Conservation (phyloP, 2,888 invertebrate species). For the Atrina japonica region DNA sequence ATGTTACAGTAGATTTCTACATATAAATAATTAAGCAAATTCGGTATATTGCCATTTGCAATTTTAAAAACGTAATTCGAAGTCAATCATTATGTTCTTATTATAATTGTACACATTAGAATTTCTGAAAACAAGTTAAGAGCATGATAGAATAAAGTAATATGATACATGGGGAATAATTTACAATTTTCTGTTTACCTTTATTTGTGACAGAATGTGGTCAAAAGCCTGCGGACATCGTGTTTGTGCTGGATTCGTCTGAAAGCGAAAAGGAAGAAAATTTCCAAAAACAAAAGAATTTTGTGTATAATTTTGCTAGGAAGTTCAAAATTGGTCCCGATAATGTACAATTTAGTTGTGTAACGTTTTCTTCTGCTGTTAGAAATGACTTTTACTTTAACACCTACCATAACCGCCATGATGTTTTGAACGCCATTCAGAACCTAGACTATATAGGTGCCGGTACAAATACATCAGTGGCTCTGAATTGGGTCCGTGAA, state of each 20-base stretch:
- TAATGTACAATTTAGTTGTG: constrained; percentile 54
- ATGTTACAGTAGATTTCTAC: too few relatives aligned
- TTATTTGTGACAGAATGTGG: constrained; percentile 56
- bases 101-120: too few relatives aligned
- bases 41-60: too few relatives aligned
- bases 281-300: constrained; percentile 54
- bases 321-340: constrained; percentile 50
- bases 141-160: too few relatives aligned
- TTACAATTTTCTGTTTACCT: constrained; percentile 18
- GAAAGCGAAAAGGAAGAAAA: constrained; percentile 58
- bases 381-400: constrained; percentile 55
- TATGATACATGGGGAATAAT: not conserved
- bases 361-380: constrained; percentile 51
- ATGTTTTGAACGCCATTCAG: constrained; percentile 53
- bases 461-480: constrained; percentile 59
- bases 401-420: constrained; percentile 43
- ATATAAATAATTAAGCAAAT: too few relatives aligned
- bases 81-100: too few relatives aligned
- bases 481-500: constrained; percentile 48
- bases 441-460: constrained; percentile 51
- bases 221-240: constrained; percentile 56
- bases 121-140: too few relatives aligned
- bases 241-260: constrained; percentile 57
- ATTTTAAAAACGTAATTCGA: too few relatives aligned
- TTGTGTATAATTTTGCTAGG: constrained; percentile 53